These are phyloP conservation scores for Pachyuromys duprasi DNA, from an alignment of 2,797 vertebrate genomes.

Conservation along the genomic window DNA sequence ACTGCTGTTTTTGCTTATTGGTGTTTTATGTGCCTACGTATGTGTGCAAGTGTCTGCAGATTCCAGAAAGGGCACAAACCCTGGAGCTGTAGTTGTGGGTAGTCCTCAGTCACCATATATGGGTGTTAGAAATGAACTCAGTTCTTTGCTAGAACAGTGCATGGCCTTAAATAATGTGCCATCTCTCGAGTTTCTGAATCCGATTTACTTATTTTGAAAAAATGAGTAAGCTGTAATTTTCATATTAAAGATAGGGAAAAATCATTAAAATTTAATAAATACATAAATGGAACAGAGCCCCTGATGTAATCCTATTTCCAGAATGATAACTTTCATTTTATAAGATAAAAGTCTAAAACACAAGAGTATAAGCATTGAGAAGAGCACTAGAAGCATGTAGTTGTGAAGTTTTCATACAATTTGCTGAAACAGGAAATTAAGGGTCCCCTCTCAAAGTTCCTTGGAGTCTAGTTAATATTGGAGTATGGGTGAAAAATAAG, in stretches of 20 bases:
- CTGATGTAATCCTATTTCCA: neutral
- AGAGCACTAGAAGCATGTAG: neutral
- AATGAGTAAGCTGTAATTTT: neutral
- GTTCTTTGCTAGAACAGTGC: neutral
- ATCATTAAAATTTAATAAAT: neutral
- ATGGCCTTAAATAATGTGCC: neutral
- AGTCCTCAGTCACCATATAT: neutral
- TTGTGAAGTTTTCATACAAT: neutral
- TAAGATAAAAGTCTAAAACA: neutral
- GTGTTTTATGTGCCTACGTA: neutral
- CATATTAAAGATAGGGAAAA: neutral
- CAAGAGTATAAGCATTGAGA: neutral
- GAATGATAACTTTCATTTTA: neutral
- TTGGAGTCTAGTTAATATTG: neutral
- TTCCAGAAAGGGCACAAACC: neutral
- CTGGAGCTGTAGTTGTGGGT: neutral
- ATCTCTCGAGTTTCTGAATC: neutral
- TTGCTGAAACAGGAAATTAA: neutral
- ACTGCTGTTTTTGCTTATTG: neutral
- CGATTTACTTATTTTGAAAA: neutral
- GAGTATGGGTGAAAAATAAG: too few species aligned
- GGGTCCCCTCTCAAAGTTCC: neutral
- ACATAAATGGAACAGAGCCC: neutral
- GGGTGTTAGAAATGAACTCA: neutral
- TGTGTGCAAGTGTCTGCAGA: neutral